Percentiles rank a stretch among this genome's conserved stretches.
phyloP scores from a whole-genome alignment of 2,797 vertebrate species.

The Bovichtus diacanthus region DNA sequence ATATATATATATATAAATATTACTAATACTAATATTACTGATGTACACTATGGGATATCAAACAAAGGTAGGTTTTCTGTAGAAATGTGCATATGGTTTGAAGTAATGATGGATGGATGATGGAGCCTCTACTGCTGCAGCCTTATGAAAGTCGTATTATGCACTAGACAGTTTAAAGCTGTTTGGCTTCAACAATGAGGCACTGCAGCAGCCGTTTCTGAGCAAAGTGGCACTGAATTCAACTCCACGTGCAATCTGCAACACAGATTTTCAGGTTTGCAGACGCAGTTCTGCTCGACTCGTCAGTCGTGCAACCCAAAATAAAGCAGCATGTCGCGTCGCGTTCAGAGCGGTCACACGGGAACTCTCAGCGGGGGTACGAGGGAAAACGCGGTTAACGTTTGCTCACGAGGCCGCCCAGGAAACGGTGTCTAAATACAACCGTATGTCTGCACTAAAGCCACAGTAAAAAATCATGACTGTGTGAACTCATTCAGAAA shows the following conservation, averaged over 20 bases:
- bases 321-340: slow-evolving; percentile 66
- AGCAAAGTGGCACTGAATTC: background rate
- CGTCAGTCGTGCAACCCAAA: slow-evolving; percentile 41
- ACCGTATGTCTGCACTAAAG: slow-evolving; percentile 19
- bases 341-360: slow-evolving; percentile 70
- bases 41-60: background rate
- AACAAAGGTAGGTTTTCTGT: background rate
- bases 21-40: too few species aligned
- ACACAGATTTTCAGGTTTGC: background rate
- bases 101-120: slow-evolving; percentile 7
- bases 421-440: slow-evolving; percentile 57
- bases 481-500: slow-evolving; percentile 22
- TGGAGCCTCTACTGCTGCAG: background rate
- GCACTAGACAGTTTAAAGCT: background rate
- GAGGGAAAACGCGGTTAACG: slow-evolving; percentile 46
- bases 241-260: background rate
- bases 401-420: slow-evolving; percentile 51
- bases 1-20: too few species aligned
- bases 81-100: background rate
- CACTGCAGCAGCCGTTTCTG: slow-evolving; percentile 13
- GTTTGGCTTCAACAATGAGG: slow-evolving; percentile 9
- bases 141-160: background rate
- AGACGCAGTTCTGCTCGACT: background rate
- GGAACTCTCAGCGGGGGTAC: slow-evolving; percentile 78
- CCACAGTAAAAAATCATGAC: background rate